A percentile compares a stretch with the other conserved stretches of the same genome.
phyloP scores from a whole-genome alignment of 1,140 invertebrate genomes.

The Dendrolimus kikuchii region DNA sequence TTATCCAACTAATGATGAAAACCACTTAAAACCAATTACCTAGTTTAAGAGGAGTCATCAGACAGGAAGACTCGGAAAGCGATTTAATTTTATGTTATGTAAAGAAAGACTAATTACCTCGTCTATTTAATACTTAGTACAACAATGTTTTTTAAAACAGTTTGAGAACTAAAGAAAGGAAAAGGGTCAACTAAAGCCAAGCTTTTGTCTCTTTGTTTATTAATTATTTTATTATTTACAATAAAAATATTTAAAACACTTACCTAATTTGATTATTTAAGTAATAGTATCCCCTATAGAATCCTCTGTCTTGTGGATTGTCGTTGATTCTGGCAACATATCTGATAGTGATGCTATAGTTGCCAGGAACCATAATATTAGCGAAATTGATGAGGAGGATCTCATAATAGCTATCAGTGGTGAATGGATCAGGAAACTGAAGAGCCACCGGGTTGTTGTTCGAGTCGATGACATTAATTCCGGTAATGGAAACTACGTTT shows the following conservation, averaged over 20 bases:
- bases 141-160: too few relatives aligned
- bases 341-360: constrained; percentile 38
- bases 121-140: too few relatives aligned
- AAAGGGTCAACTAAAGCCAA: too few relatives aligned
- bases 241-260: background rate
- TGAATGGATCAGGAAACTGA: constrained; percentile 27
- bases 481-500: constrained; percentile 41
- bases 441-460: constrained; percentile 25
- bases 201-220: too few relatives aligned
- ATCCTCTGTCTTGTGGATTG: constrained; percentile 51
- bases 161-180: too few relatives aligned
- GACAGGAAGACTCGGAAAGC: too few relatives aligned
- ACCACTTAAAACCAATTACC: too few relatives aligned
- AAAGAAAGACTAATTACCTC: too few relatives aligned
- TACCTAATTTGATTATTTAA: constrained; percentile 30
- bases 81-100: too few relatives aligned
- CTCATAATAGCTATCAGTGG: constrained; percentile 43
- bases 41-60: too few relatives aligned
- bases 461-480: constrained; percentile 30
- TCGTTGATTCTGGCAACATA: constrained; percentile 43
- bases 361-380: constrained; percentile 24
- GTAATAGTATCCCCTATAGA: constrained; percentile 58
- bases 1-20: too few relatives aligned
- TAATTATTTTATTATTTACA: too few relatives aligned
- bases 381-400: constrained; percentile 45